Evolutionary conservation across 92 coral and sea anemone species (phyloP).

Genomic region (Phenganax marumi): DNA sequence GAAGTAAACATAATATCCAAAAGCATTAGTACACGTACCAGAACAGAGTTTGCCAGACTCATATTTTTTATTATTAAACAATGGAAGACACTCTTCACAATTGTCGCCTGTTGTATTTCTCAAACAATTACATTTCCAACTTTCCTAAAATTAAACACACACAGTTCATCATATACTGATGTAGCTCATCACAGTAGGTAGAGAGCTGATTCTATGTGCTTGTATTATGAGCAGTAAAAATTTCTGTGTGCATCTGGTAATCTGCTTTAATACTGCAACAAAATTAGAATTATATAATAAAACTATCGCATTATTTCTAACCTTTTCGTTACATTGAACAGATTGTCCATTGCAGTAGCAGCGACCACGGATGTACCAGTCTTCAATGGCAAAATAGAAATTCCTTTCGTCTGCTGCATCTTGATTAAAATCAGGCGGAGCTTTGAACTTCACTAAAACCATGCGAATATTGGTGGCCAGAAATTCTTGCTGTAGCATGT

Average conservation of each 20-base stretch:
- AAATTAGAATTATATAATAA: not conserved
- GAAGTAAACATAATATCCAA: not conserved
- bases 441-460: constrained; percentile 62
- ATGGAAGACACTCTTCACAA: constrained; percentile 79
- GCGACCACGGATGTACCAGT: constrained; percentile 72
- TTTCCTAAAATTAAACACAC: constrained; percentile 47
- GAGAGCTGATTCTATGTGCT: too few relatives aligned
- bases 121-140: constrained; percentile 72
- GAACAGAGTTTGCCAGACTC: constrained; percentile 68
- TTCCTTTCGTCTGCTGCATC: constrained; percentile 36
- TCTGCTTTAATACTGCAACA: too few relatives aligned
- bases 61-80: constrained; percentile 80
- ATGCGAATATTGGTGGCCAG: constrained; percentile 75
- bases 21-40: constrained; percentile 50
- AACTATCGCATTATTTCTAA: not conserved
- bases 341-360: constrained; percentile 95
- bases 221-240: too few relatives aligned
- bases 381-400: constrained; percentile 72
- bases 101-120: constrained; percentile 77
- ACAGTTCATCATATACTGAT: not conserved
- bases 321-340: constrained; percentile 60
- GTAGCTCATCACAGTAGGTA: not conserved
- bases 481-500: constrained; percentile 62
- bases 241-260: too few relatives aligned
- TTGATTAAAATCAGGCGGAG: constrained; percentile 54